Evolutionary conservation across 2,113 vertebrate species (phyloP), one percentile per base, ranked within the genome.

Genomic region (Argyrosomus japonicus): DNA sequence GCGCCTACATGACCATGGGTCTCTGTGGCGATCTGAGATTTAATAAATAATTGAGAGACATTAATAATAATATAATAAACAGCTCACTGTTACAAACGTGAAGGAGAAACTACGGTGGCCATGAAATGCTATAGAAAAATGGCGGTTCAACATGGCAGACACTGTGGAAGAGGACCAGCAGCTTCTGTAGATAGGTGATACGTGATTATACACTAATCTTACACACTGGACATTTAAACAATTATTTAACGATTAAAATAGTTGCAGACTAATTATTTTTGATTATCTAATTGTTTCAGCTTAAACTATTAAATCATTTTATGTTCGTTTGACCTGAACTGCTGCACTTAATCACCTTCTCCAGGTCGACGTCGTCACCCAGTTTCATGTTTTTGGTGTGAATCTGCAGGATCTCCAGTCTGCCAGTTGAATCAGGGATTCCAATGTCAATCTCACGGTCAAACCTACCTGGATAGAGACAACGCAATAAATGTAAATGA

Each of bases 361-460:
- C 98, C 77, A 99, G 93, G 91, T 99, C 97, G 23, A 99, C 96
- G 90, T 98, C 97, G 51, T 97, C 96, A 72, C 96, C 95, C 86
- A 99, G 90, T 75, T 99, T 99, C 97, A 99, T 99, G 87, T 99
- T 99, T 94, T 99, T 99, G 0, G 97, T 99, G 91, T 99, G 97
- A 32, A 99, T 99, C 93, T 99, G 97, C 86, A 99, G 94, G 89
- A 99, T 99, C 92, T 99, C 97, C 94, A 99, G 94, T 92, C 97
- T 95, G 23, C 98, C 98, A 0, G 97, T 99, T 13, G 97, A 96
- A 83, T 99, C 98, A 3, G 98, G 98, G 83, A 99, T 99, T 74
- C 98, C 97, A 0, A 99, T 99, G 91, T 99, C 98, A 77, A 99
- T 98, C 90, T 99, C 98, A 86, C 97, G 95, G 89, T 99, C 97